A percentile compares a stretch with the other conserved stretches of the same genome.
These are phyloP conservation scores for Megalopta genalis DNA, from an alignment of 1,140 invertebrate genomes.

Conservation along the genomic window DNA sequence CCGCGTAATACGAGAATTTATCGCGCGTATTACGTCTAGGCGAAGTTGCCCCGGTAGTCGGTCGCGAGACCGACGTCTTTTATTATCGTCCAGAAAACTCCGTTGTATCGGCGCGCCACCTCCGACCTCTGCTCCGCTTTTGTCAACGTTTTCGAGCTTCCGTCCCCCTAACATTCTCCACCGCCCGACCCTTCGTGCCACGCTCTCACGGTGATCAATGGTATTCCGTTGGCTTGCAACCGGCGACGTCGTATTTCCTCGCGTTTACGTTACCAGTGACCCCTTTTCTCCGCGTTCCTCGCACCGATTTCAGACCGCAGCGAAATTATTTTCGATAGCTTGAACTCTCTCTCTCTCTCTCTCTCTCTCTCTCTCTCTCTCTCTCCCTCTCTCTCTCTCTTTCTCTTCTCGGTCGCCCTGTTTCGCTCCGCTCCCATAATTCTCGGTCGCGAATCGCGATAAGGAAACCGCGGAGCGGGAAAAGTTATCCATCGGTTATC, in stretches of 20 bases:
- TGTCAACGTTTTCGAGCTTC: slow-evolving; percentile 24
- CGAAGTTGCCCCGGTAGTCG: not conserved
- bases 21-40: slow-evolving; percentile 24
- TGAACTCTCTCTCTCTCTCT: too few species aligned
- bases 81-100: slow-evolving; percentile 24
- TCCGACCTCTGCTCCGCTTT: not conserved
- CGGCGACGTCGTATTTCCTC: slow-evolving; percentile 15
- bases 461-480: not conserved
- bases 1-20: slow-evolving; percentile 59
- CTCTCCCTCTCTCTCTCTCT: too few species aligned
- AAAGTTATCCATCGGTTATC: not conserved
- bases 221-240: slow-evolving; percentile 16
- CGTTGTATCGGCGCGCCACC: slow-evolving; percentile 11
- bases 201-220: slow-evolving; percentile 12
- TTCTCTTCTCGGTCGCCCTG: too few species aligned
- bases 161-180: not conserved
- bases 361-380: too few species aligned
- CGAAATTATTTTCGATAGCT: slow-evolving; percentile 16
- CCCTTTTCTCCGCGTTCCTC: not conserved
- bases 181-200: too few species aligned
- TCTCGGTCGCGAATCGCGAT: too few species aligned
- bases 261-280: not conserved
- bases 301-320: too few species aligned
- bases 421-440: not conserved
- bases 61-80: slow-evolving; percentile 12